Base-by-base conservation (phyloP, 2,888 invertebrate genomes). In the Dynastes grantii region DNA sequence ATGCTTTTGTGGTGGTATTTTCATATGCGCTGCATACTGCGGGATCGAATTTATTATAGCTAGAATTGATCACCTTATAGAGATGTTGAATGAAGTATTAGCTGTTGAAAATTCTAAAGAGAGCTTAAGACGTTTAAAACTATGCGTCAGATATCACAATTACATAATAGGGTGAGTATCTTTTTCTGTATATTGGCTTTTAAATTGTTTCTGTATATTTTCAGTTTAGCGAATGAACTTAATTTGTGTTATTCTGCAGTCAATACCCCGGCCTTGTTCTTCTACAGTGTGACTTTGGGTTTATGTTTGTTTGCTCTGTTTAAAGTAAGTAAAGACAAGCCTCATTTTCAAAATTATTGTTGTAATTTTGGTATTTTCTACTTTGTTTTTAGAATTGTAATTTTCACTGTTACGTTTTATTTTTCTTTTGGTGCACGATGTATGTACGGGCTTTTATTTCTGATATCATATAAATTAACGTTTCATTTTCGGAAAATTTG, bases 221-320 rank as follows among this genome's bases (percentile, higher is more conserved):
- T 1, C n/a, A 63, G 63, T 8, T 63, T 63, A 27, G 63, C 11
- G n/a, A 11, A 63, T 29, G 29, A 63, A 63, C 29, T 63, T 13
- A 63, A 63, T 63, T 29, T 6, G 2, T 63, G 63, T 11, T 29
- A 32, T n/a, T 11, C 63, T 13, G 13, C 27, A 9, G 29, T 63
- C 22, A 32, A 32, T 32, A 29, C 63, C 2, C 63, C 63, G 9
- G 63, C 63, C 4, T 27, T 63, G 9, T 63, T 63, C 29, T 32
- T 32, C 63, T 63, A 63, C 29, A 63, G 63, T 2, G n/a, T 63
- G 2, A 63, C 63, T 32, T 32, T 63, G 32, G 63, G 63, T 22
- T 63, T 63, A 63, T 63, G 22, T 2, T 27, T 63, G 32, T 63
- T 63, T 29, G 9, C 63, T 11, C 0, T 63, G 11, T 13, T 29